Conservation (phyloP, 23 tunicate genomes). For the Ascidia mentula region DNA sequence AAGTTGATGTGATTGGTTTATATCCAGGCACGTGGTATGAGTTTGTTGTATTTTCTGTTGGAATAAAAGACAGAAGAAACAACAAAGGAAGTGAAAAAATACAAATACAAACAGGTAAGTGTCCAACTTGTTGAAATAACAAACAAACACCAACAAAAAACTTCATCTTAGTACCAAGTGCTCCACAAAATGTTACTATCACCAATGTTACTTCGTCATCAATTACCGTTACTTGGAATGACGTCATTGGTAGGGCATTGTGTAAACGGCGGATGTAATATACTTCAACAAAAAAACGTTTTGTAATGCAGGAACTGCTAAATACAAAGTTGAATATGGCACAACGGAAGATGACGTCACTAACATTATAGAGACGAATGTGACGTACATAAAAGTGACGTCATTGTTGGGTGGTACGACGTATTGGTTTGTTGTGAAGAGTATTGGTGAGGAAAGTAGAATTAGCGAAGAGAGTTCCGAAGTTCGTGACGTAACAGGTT, state of each 20-base stretch:
- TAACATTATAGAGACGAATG: background rate
- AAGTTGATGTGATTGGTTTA: conserved; percentile 16
- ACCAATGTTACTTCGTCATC: conserved; percentile 37
- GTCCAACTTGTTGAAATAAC: background rate
- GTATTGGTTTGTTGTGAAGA: background rate
- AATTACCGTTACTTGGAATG: conserved; percentile 31
- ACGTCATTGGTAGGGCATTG: conserved; percentile 33
- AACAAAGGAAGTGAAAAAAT: conserved; percentile 52
- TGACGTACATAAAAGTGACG: background rate
- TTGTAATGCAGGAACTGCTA: background rate
- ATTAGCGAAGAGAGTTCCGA: background rate
- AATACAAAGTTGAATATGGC: background rate
- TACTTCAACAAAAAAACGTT: background rate
- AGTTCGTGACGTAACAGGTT: background rate
- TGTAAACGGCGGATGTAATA: background rate
- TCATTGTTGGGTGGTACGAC: background rate
- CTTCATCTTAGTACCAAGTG: conserved; percentile 40
- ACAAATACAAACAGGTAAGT: conserved; percentile 58
- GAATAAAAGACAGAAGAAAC: conserved; percentile 53
- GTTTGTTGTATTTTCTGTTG: conserved; percentile 55
- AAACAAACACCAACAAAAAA: background rate
- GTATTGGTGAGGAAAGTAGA: background rate
- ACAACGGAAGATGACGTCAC: conserved; percentile 8
- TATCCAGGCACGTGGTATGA: conserved; percentile 71
- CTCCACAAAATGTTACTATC: conserved; percentile 32